Evolutionary conservation across 1,140 invertebrate genomes (phyloP).

Genomic region (Apis florea): DNA sequence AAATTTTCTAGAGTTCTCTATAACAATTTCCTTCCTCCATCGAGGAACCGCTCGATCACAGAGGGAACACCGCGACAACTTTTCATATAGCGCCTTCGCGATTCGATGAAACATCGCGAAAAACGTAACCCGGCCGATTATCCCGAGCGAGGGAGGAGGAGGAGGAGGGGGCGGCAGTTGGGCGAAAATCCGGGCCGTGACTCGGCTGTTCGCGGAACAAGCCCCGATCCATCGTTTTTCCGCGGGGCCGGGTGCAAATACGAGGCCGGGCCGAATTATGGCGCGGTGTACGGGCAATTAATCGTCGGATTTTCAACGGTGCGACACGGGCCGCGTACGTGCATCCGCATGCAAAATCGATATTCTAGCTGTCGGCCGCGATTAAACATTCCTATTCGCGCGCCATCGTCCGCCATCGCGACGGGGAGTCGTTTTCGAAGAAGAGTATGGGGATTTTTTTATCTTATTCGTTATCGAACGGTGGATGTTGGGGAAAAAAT

Average conservation of each 20-base stretch:
- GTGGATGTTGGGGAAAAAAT: neutral
- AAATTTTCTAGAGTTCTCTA: no score
- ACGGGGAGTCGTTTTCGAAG: conserved; percentile 22
- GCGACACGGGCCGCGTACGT: neutral
- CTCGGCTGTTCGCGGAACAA: neutral
- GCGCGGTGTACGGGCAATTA: conserved; percentile 36
- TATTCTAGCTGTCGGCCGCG: conserved; percentile 12
- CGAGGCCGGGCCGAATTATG: conserved; percentile 24
- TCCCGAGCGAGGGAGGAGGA: neutral
- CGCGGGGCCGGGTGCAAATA: neutral
- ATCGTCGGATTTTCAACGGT: conserved; percentile 43
- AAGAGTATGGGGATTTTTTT: neutral
- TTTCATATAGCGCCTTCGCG: no score
- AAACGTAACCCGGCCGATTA: neutral
- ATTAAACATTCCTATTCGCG: conserved; percentile 19
- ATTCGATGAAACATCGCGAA: neutral
- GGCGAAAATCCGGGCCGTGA: conserved; percentile 4
- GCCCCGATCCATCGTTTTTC: neutral
- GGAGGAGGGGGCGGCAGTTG: neutral
- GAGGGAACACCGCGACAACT: no score
- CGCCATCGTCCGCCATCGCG: neutral
- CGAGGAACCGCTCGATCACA: no score
- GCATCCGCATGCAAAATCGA: conserved; percentile 40
- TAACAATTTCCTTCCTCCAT: no score
- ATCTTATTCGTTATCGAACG: conserved; percentile 9